These are phyloP conservation scores for Emydocephalus ijimae DNA, from an alignment of 2,113 vertebrate species.

Conservation along the genomic window DNA sequence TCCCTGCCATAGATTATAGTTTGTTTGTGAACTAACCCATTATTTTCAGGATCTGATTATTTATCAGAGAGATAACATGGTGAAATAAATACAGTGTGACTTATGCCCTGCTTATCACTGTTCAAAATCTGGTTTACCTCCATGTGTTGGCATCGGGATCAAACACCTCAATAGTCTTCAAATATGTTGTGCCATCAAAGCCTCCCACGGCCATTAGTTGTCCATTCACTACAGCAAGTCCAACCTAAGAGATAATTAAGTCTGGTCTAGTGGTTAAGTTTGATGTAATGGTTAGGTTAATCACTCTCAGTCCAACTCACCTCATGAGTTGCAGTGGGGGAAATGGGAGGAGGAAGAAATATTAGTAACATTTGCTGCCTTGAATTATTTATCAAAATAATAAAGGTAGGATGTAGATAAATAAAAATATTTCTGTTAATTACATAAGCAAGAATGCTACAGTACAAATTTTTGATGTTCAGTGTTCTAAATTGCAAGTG, in stretches of 20 bases:
- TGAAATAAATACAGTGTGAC: neutral
- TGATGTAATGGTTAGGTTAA: neutral
- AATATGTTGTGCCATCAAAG: constrained; percentile 96
- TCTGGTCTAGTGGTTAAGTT: neutral
- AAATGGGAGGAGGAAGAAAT: neutral
- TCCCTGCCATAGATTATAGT: neutral
- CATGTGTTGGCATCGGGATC: constrained; percentile 98
- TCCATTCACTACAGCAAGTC: constrained; percentile 94
- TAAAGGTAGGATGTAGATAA: neutral
- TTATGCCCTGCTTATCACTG: neutral
- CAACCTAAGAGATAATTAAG: constrained; percentile 76
- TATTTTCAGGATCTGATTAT: neutral
- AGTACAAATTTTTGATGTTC: neutral
- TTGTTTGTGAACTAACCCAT: neutral
- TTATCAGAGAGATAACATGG: neutral
- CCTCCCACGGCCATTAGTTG: constrained; percentile 98
- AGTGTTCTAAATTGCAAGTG: neutral
- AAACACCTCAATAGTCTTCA: constrained; percentile 99
- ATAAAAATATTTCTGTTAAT: constrained; percentile 10
- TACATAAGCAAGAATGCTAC: neutral
- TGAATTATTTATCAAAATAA: neutral
- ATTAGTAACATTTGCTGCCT: neutral
- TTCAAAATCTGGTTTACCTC: constrained; percentile 77
- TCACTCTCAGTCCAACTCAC: neutral
- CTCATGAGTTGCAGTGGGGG: neutral